These are phyloP conservation scores for Heteropelma amictum DNA, from an alignment of 2,888 invertebrate genomes.

Conservation along the genomic window DNA sequence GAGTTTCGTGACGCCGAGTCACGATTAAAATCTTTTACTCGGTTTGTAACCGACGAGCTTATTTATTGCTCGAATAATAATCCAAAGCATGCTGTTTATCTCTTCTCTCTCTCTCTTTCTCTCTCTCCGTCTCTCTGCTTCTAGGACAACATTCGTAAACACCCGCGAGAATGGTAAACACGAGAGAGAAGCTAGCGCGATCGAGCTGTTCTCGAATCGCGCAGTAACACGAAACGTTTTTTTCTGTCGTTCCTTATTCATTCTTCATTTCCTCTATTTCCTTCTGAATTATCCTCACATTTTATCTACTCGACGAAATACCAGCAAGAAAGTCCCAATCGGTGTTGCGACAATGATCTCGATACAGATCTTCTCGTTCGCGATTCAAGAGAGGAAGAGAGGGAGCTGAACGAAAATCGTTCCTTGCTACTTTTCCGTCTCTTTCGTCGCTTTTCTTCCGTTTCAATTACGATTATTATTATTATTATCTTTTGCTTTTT, in stretches of 20 bases:
- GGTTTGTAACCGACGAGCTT: too few relatives aligned
- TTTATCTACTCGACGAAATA: not conserved
- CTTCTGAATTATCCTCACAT: conserved; percentile 11
- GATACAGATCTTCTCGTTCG: conserved; percentile 26
- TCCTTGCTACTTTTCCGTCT: not conserved
- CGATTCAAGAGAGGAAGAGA: conserved; percentile 49
- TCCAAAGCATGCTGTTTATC: conserved; percentile 4
- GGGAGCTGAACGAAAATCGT: conserved; percentile 42
- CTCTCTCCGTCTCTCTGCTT: too few relatives aligned
- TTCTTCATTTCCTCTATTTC: not conserved
- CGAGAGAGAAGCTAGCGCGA: not conserved
- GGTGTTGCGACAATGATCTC: not conserved
- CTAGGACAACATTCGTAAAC: not conserved
- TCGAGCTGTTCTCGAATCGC: not conserved
- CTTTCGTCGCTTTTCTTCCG: not conserved
- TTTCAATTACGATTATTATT: not conserved
- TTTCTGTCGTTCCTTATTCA: conserved; percentile 2
- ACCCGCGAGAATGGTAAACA: conserved; percentile 15
- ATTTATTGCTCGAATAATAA: conserved; percentile 7
- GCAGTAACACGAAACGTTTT: conserved; percentile 4
- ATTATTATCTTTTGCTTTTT: not conserved
- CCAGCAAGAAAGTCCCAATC: not conserved
- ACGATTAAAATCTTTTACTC: too few relatives aligned
- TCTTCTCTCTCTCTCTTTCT: not conserved
- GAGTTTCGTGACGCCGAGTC: too few relatives aligned